phyloP scores from a whole-genome alignment of 2,113 vertebrate species.

The Silurus glanis region DNA sequence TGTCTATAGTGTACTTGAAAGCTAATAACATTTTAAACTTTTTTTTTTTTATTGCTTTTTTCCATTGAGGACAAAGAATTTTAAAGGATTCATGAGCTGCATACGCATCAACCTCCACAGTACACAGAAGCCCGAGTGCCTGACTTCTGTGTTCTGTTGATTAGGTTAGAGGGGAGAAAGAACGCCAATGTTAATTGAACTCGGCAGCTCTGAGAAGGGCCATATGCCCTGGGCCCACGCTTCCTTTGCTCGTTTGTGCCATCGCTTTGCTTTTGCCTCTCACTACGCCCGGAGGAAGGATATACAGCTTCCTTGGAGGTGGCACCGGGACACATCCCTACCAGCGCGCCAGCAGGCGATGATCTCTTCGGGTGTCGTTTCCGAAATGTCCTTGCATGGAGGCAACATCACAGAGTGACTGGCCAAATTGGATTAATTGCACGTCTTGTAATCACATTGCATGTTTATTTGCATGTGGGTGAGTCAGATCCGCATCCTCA shows the following conservation, averaged over 20 bases:
- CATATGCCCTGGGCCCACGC: slow-evolving; percentile 5
- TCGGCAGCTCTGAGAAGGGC: slow-evolving; percentile 38
- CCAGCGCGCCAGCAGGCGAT: background rate
- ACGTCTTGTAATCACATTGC: slow-evolving; percentile 77
- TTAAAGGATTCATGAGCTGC: background rate
- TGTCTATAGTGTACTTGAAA: background rate
- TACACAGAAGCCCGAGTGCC: background rate
- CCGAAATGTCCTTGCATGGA: slow-evolving; percentile 68
- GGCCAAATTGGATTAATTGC: slow-evolving; percentile 78
- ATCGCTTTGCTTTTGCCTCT: background rate
- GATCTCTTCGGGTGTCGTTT: slow-evolving; percentile 23
- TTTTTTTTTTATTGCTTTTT: background rate
- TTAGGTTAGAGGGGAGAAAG: background rate
- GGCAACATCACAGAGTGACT: slow-evolving; percentile 68
- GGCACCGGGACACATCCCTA: background rate
- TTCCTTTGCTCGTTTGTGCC: slow-evolving; percentile 7
- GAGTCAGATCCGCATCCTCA: slow-evolving; percentile 74
- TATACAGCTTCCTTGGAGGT: slow-evolving; percentile 19
- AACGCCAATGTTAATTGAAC: slow-evolving; percentile 30
- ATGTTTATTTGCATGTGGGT: slow-evolving; percentile 74
- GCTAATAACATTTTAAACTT: background rate
- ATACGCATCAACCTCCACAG: background rate
- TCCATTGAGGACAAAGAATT: background rate
- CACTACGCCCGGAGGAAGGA: background rate
- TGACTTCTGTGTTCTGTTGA: background rate